Conservation (phyloP, 2,797 vertebrate genomes). For the Microctenopoma stevenorrisi region DNA sequence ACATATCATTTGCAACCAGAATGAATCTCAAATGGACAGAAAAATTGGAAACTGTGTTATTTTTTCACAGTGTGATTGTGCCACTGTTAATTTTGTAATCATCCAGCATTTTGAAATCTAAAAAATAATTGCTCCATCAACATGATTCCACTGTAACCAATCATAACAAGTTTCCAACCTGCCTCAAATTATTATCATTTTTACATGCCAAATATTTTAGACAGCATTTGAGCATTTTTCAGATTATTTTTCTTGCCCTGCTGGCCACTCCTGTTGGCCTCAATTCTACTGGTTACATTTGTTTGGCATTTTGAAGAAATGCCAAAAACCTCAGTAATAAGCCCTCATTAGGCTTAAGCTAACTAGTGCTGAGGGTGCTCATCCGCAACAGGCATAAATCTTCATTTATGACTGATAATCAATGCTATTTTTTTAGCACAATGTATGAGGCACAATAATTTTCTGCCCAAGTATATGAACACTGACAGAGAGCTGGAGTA, state of each 20-base stretch:
- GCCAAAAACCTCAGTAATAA: conserved; percentile 41
- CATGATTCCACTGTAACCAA: background rate
- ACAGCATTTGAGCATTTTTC: conserved; percentile 1
- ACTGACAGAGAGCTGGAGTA: conserved; percentile 24
- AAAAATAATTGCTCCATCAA: background rate
- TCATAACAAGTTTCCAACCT: conserved; percentile 1
- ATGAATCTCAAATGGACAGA: conserved; percentile 62
- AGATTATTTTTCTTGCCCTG: conserved; percentile 7
- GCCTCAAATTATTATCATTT: conserved; percentile 3
- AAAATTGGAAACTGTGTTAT: conserved; percentile 19
- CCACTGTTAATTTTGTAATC: conserved; percentile 25
- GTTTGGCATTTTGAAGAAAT: conserved; percentile 57
- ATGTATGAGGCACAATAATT: conserved; percentile 48
- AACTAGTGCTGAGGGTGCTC: conserved; percentile 35
- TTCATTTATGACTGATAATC: conserved; percentile 54
- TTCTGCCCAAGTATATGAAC: conserved; percentile 15
- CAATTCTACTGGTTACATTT: conserved; percentile 39
- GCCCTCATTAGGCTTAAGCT: conserved; percentile 44
- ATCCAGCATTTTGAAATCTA: conserved; percentile 6
- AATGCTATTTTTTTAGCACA: conserved; percentile 39
- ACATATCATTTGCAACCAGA: conserved; percentile 49
- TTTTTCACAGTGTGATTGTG: conserved; percentile 22
- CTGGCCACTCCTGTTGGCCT: background rate
- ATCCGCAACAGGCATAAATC: conserved; percentile 21
- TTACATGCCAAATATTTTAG: background rate